Evolutionary conservation across 1,140 invertebrate genomes (phyloP).

Genomic region (Ptiloglossa arizonensis): DNA sequence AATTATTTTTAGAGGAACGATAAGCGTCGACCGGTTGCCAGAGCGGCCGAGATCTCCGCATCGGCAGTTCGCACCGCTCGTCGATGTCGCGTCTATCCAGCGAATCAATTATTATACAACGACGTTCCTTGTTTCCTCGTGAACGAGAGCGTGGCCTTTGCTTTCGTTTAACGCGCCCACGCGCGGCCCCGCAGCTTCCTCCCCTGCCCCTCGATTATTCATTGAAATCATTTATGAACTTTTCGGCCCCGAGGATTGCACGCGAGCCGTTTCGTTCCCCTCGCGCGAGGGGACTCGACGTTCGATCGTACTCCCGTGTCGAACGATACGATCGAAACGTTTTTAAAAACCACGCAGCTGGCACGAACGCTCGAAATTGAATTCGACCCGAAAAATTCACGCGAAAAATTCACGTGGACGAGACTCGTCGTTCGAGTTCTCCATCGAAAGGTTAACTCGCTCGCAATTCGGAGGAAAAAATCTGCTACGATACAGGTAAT

Average conservation of each 20-base stretch:
- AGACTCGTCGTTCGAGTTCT: too few species aligned
- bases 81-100: slow-evolving; percentile 37
- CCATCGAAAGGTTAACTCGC: too few species aligned
- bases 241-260: not conserved
- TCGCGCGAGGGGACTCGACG: too few species aligned
- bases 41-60: not conserved
- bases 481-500: too few species aligned
- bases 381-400: too few species aligned
- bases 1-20: slow-evolving; percentile 39
- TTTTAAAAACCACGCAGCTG: too few species aligned
- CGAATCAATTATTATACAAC: slow-evolving; percentile 47
- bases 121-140: slow-evolving; percentile 27
- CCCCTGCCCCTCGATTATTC: slow-evolving; percentile 48
- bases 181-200: not conserved
- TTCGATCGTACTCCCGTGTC: too few species aligned
- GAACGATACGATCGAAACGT: too few species aligned
- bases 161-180: slow-evolving; percentile 51
- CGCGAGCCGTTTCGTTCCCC: too few species aligned
- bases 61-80: not conserved
- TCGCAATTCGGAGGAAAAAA: too few species aligned
- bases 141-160: slow-evolving; percentile 38
- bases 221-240: slow-evolving; percentile 57
- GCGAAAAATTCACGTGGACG: too few species aligned
- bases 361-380: too few species aligned
- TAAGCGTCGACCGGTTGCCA: slow-evolving; percentile 4